A percentile compares a stretch with the other conserved stretches of the same genome.
Conservation (phyloP, 2,888 invertebrate species). For the Lasioglossum villosulum region DNA sequence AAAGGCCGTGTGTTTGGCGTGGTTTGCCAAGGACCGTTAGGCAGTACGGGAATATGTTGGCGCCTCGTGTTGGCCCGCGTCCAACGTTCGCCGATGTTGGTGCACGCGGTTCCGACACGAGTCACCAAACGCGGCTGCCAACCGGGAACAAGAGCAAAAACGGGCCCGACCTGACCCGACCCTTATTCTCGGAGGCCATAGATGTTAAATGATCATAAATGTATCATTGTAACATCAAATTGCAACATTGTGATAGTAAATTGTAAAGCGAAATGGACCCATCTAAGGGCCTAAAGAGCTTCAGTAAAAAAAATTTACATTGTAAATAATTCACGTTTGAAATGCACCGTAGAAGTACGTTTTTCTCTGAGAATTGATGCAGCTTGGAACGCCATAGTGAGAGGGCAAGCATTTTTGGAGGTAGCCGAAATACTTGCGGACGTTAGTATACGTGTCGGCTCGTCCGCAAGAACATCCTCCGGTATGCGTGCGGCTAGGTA, state of each 20-base stretch:
- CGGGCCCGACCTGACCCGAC: not conserved
- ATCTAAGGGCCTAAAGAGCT: too few species aligned
- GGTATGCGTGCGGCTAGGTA: conserved; percentile 52
- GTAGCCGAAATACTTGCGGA: not conserved
- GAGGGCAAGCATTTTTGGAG: not conserved
- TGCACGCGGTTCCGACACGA: conserved; percentile 49
- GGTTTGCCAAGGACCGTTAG: conserved; percentile 73
- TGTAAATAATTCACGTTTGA: not conserved
- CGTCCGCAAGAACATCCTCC: conserved; percentile 22
- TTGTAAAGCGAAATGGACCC: too few species aligned
- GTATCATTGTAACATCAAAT: too few species aligned
- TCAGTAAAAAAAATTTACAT: too few species aligned
- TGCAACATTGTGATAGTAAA: too few species aligned
- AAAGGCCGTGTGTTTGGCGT: conserved; percentile 37
- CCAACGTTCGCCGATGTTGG: conserved; percentile 64
- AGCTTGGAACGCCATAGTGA: not conserved
- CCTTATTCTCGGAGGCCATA: not conserved
- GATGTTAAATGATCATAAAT: not conserved
- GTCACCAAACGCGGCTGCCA: conserved; percentile 63
- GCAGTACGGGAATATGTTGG: conserved; percentile 75
- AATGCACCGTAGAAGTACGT: not conserved
- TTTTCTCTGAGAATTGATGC: not conserved
- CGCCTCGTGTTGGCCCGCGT: conserved; percentile 75
- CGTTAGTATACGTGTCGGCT: conserved; percentile 20
- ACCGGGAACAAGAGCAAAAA: conserved; percentile 56